Evolutionary conservation across 2,797 vertebrate species (phyloP).

Genomic region (Oceanodroma leucorhoa): DNA sequence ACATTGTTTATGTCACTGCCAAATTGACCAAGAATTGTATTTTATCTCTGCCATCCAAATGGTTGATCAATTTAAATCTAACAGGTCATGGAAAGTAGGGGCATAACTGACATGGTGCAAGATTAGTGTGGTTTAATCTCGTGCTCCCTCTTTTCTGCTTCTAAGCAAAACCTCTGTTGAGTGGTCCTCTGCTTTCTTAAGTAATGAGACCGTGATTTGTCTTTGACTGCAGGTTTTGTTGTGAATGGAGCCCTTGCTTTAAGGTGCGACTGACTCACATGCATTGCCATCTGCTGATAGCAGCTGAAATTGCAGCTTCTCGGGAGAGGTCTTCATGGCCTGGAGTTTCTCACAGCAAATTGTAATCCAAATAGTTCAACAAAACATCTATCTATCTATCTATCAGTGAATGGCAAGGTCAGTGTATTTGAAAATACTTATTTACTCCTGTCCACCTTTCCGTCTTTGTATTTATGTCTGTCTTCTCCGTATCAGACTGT

Average conservation of each 20-base stretch:
- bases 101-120: background rate
- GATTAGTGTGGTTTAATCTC: background rate
- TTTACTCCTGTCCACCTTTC: background rate
- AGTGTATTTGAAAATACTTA: background rate
- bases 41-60: background rate
- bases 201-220: rapidly evolving
- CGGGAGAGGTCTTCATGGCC: rapidly evolving
- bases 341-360: background rate
- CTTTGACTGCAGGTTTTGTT: background rate
- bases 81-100: background rate
- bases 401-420: background rate
- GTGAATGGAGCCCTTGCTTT: background rate
- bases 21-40: background rate
- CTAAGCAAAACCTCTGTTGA: background rate
- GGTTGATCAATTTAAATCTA: background rate
- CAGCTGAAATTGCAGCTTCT: background rate
- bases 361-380: background rate
- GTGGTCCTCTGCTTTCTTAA: background rate
- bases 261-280: background rate
- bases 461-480: background rate
- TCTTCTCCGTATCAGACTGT: background rate
- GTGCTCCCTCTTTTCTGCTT: background rate
- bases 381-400: background rate
- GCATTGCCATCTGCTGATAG: background rate
- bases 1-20: background rate